phyloP scores from a whole-genome alignment of 2,113 vertebrate genomes.

The Colistium nudipinnis region DNA sequence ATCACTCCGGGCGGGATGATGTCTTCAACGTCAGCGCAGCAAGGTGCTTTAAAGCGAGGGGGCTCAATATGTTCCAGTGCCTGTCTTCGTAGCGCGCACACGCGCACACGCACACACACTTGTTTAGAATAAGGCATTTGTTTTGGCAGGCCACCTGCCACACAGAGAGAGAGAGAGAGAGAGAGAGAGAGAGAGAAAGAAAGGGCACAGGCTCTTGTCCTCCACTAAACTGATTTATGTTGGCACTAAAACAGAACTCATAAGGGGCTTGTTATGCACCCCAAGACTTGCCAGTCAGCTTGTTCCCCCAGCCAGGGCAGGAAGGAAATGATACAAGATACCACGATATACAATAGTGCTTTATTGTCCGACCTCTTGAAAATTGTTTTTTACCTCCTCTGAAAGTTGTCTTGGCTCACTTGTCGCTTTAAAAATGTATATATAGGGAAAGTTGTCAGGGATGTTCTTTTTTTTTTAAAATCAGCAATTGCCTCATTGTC shows the following conservation, averaged over 20 bases:
- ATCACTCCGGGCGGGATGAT: slow-evolving; percentile 28
- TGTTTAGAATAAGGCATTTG: slow-evolving; percentile 41
- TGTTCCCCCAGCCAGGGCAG: slow-evolving; percentile 42
- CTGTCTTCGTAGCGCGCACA: slow-evolving; percentile 19
- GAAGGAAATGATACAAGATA: slow-evolving; percentile 65
- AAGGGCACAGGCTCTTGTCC: slow-evolving; percentile 51
- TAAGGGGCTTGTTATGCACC: slow-evolving; percentile 55
- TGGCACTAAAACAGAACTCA: slow-evolving; percentile 63
- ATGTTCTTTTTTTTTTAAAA: slow-evolving; percentile 2
- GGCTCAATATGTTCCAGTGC: slow-evolving; percentile 42
- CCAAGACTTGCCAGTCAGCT: slow-evolving; percentile 47
- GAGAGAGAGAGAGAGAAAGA: slow-evolving; percentile 23
- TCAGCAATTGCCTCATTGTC: slow-evolving; percentile 14
- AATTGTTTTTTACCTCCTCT: slow-evolving; percentile 40
- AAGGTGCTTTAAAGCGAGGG: slow-evolving; percentile 46
- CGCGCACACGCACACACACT: slow-evolving; percentile 5
- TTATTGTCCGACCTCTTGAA: slow-evolving; percentile 44
- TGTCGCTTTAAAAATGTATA: slow-evolving; percentile 4
- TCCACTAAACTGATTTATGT: slow-evolving; percentile 68
- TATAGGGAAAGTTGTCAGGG: slow-evolving; percentile 19
- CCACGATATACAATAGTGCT: slow-evolving; percentile 41
- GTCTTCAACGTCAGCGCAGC: slow-evolving; percentile 33
- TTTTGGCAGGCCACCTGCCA: slow-evolving; percentile 63
- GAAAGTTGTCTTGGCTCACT: slow-evolving; percentile 42
- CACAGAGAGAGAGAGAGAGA: slow-evolving; percentile 37